Conservation (phyloP, 2,888 invertebrate species). For the Agrotis clavis region DNA sequence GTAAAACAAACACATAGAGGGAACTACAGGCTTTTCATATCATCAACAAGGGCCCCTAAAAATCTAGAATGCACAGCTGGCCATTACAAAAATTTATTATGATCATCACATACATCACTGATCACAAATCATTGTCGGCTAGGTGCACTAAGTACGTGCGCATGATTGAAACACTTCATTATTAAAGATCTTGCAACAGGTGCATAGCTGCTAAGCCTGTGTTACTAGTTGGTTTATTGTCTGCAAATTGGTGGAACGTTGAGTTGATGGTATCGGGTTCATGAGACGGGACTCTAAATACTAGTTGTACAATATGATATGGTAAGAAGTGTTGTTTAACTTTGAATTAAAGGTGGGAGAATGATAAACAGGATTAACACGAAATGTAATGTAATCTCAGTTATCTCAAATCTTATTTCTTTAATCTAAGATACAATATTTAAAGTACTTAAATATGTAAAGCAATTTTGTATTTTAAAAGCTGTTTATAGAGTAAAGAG, state of each 20-base stretch:
- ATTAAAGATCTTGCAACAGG: slow-evolving; percentile 46
- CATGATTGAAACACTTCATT: slow-evolving; percentile 57
- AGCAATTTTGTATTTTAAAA: too few relatives aligned
- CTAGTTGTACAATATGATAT: slow-evolving; percentile 12
- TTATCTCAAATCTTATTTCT: too few relatives aligned
- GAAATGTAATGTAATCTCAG: background rate
- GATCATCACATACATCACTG: slow-evolving; percentile 46
- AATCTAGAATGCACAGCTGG: slow-evolving; percentile 40
- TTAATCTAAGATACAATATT: too few relatives aligned
- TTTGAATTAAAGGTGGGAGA: background rate
- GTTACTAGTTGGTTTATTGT: slow-evolving; percentile 43
- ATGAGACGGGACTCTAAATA: slow-evolving; percentile 23
- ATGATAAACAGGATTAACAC: background rate
- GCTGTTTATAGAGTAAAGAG: too few relatives aligned
- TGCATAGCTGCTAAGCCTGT: slow-evolving; percentile 24
- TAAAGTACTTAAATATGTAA: too few relatives aligned
- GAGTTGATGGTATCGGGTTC: slow-evolving; percentile 34
- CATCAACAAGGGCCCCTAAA: slow-evolving; percentile 36
- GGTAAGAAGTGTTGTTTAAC: background rate
- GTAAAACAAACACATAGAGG: too few relatives aligned
- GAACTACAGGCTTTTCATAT: too few relatives aligned
- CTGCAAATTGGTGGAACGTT: slow-evolving; percentile 54
- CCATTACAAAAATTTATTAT: slow-evolving; percentile 34
- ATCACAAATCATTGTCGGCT: slow-evolving; percentile 56
- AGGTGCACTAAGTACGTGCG: slow-evolving; percentile 37